Conservation (phyloP, 2,888 invertebrate genomes). For the Leucophora obtusa region DNA sequence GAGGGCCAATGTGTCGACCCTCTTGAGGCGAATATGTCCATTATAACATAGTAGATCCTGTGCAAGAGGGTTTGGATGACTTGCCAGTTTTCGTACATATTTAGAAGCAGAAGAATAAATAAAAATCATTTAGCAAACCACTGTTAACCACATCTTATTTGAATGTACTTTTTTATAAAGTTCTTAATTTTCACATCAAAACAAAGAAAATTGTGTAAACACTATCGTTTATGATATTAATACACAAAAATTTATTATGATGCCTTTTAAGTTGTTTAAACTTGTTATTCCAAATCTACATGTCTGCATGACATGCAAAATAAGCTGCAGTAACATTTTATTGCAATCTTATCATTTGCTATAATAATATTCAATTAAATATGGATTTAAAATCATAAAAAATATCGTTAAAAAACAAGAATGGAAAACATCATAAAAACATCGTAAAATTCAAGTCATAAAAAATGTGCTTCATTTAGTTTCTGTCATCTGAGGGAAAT, state of each 20-base stretch:
- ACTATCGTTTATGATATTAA: neutral
- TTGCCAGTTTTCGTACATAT: no score
- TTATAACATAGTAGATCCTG: no score
- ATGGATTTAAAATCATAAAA: constrained; percentile 44
- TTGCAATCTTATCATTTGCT: constrained; percentile 26
- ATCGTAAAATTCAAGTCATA: constrained; percentile 47
- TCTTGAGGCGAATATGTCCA: no score
- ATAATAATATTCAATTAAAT: constrained; percentile 45
- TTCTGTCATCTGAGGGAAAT: neutral
- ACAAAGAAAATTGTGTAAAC: constrained; percentile 5
- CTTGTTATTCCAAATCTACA: neutral
- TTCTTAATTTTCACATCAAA: neutral
- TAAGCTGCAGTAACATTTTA: constrained; percentile 17
- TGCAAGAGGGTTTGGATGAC: no score
- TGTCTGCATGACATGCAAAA: neutral
- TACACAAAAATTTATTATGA: neutral
- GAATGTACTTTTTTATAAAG: neutral
- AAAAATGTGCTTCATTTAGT: constrained; percentile 16
- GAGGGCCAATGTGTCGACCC: no score
- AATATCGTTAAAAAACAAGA: constrained; percentile 12
- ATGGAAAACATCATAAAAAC: constrained; percentile 29
- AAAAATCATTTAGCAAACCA: neutral
- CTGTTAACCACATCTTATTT: neutral
- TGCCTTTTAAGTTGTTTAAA: neutral
- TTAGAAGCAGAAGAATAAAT: no score